Percentiles rank a stretch among this genome's conserved stretches.
Conservation (phyloP, 1,140 invertebrate genomes). For the Drosophila nigrodunni region DNA sequence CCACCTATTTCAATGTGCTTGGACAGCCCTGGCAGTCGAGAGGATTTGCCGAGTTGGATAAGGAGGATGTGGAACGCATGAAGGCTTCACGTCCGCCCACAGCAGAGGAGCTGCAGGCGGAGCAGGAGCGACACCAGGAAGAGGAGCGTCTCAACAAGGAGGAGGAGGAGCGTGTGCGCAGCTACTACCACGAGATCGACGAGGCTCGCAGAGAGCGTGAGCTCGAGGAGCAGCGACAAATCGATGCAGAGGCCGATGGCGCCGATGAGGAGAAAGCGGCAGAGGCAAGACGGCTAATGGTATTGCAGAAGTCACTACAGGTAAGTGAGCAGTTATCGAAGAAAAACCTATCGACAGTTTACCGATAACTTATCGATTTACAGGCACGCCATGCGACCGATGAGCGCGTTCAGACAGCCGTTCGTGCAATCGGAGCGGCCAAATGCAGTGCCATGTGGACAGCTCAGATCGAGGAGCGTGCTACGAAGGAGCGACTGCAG, state of each 20-base stretch:
- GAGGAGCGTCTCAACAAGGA: slow-evolving; percentile 53
- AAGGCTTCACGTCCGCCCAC: slow-evolving; percentile 33
- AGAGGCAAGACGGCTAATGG: slow-evolving; percentile 54
- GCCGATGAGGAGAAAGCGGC: slow-evolving; percentile 44
- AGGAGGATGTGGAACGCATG: slow-evolving; percentile 59
- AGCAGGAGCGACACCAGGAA: slow-evolving; percentile 49
- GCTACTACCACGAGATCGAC: slow-evolving; percentile 57
- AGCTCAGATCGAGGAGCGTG: slow-evolving; percentile 62
- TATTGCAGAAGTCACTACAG: slow-evolving; percentile 50
- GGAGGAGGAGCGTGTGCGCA: slow-evolving; percentile 58
- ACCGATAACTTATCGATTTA: slow-evolving; percentile 4
- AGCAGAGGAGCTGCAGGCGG: slow-evolving; percentile 52
- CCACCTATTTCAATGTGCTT: slow-evolving; percentile 64
- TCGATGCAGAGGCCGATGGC: slow-evolving; percentile 54
- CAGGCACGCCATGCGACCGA: slow-evolving; percentile 60
- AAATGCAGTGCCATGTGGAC: slow-evolving; percentile 75
- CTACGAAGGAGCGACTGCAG: slow-evolving; percentile 39
- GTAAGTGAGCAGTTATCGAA: slow-evolving; percentile 8
- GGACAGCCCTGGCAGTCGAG: slow-evolving; percentile 65
- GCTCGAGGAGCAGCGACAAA: slow-evolving; percentile 41
- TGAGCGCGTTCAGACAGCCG: slow-evolving; percentile 53
- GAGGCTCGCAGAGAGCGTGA: slow-evolving; percentile 60
- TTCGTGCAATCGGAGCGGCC: slow-evolving; percentile 61
- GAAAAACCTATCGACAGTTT: not conserved
- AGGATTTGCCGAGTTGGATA: slow-evolving; percentile 48